Evolutionary conservation across 2,113 vertebrate genomes (phyloP).

Genomic region (Chlamydotis undulata): DNA sequence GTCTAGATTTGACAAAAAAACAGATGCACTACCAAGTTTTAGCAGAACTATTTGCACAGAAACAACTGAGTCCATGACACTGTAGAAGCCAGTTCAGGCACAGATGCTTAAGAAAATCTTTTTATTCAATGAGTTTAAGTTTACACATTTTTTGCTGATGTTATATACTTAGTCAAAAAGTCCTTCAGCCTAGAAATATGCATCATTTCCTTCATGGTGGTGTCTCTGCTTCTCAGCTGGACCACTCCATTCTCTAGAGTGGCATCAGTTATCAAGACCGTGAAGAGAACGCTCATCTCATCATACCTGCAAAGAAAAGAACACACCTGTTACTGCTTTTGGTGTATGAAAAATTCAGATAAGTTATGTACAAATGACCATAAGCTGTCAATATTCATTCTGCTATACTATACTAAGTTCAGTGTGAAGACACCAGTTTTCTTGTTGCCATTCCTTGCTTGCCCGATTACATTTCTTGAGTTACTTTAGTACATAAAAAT

Average conservation of each 20-base stretch:
- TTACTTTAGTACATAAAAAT: neutral
- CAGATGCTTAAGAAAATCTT: neutral
- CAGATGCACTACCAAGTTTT: neutral
- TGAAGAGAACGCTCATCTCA: constrained; percentile 95
- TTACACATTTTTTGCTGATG: constrained; percentile 77
- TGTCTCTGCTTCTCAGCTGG: constrained; percentile 90
- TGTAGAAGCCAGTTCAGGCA: neutral
- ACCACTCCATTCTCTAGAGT: constrained; percentile 91
- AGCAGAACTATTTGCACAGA: neutral
- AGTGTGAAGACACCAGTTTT: neutral
- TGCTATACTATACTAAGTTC: neutral
- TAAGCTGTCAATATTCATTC: neutral
- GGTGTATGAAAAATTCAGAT: neutral
- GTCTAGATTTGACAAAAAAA: neutral
- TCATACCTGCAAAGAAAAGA: constrained; percentile 84
- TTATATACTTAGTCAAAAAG: constrained; percentile 86
- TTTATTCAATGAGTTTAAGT: constrained; percentile 61
- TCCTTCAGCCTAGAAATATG: constrained; percentile 89
- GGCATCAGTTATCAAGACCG: constrained; percentile 81
- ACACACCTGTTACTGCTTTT: neutral
- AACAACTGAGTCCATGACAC: neutral
- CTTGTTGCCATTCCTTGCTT: neutral
- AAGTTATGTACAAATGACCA: neutral
- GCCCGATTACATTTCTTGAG: neutral
- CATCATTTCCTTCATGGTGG: constrained; percentile 91